phyloP scores from a whole-genome alignment of 2,113 vertebrate genomes.

The Catagonus wagneri region DNA sequence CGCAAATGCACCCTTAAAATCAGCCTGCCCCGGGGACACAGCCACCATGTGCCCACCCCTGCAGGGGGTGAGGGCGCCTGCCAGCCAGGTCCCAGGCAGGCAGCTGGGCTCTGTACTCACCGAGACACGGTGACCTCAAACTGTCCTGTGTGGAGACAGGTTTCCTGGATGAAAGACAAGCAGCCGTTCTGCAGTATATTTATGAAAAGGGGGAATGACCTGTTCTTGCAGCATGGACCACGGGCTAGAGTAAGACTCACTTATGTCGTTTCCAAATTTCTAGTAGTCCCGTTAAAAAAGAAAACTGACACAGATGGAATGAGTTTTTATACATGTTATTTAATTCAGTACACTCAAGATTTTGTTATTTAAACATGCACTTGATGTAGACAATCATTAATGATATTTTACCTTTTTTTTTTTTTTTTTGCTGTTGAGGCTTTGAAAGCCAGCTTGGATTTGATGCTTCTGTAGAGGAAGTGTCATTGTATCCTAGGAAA shows the following conservation, averaged over 20 bases:
- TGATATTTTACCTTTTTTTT: not conserved
- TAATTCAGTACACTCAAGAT: not conserved
- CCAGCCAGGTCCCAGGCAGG: not conserved
- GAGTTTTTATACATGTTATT: not conserved
- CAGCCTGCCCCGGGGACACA: fast-evolving
- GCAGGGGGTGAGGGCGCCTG: not conserved
- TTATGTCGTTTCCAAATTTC: not conserved
- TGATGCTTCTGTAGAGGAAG: fast-evolving
- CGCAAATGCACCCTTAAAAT: not conserved
- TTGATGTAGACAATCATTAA: not conserved
- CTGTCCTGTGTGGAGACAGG: not conserved
- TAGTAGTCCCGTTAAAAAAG: not conserved
- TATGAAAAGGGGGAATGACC: not conserved
- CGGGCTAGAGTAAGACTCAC: fast-evolving
- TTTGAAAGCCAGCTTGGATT: not conserved
- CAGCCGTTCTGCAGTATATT: not conserved
- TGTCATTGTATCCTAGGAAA: not conserved
- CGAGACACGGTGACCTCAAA: not conserved
- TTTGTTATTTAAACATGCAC: not conserved
- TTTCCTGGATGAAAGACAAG: not conserved
- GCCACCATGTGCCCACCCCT: fast-evolving
- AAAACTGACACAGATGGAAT: not conserved
- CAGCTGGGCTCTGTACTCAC: not conserved
- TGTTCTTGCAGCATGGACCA: too few species aligned
- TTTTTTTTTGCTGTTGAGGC: not conserved